A percentile compares a stretch with the other conserved stretches of the same genome.
These are phyloP conservation scores for Diloba caeruleocephala DNA, from an alignment of 2,888 invertebrate genomes.

Conservation along the genomic window DNA sequence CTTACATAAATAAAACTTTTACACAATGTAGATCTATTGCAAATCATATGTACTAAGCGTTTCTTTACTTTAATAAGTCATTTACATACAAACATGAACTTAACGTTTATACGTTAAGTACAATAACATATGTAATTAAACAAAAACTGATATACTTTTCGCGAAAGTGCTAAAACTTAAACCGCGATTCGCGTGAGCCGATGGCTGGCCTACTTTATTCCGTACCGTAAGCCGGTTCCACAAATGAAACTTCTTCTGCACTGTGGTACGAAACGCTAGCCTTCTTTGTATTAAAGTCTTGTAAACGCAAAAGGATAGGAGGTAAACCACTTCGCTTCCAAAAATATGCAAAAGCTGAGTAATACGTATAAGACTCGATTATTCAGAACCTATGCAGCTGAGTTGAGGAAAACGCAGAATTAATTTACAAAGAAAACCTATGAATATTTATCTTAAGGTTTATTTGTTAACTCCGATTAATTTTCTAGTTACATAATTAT, in stretches of 20 bases:
- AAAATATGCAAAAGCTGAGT: slow-evolving; percentile 36
- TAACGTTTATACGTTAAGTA: slow-evolving; percentile 29
- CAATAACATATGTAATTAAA: slow-evolving; percentile 40
- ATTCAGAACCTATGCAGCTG: slow-evolving; percentile 5
- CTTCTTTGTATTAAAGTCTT: slow-evolving; percentile 48
- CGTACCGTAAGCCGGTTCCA: slow-evolving; percentile 64
- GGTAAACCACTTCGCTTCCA: slow-evolving; percentile 46
- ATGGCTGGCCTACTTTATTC: slow-evolving; percentile 71
- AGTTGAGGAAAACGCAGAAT: slow-evolving; percentile 32
- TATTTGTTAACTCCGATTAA: neutral
- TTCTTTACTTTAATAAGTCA: slow-evolving; percentile 30
- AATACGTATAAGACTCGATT: slow-evolving; percentile 12
- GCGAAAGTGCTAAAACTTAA: slow-evolving; percentile 49
- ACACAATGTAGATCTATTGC: slow-evolving; percentile 1
- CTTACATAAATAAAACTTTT: neutral
- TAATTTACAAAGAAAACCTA: slow-evolving; percentile 4
- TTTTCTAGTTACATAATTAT: neutral
- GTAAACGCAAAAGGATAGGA: slow-evolving; percentile 22
- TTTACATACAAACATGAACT: slow-evolving; percentile 26
- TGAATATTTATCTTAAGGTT: slow-evolving; percentile 29
- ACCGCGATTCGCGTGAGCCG: slow-evolving; percentile 71
- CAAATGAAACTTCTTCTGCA: slow-evolving; percentile 65
- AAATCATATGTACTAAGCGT: slow-evolving; percentile 11
- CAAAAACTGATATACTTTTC: slow-evolving; percentile 47
- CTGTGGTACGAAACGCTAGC: slow-evolving; percentile 59